Evolutionary conservation across 2,113 vertebrate species (phyloP).

Genomic region (Leptosomus discolor): DNA sequence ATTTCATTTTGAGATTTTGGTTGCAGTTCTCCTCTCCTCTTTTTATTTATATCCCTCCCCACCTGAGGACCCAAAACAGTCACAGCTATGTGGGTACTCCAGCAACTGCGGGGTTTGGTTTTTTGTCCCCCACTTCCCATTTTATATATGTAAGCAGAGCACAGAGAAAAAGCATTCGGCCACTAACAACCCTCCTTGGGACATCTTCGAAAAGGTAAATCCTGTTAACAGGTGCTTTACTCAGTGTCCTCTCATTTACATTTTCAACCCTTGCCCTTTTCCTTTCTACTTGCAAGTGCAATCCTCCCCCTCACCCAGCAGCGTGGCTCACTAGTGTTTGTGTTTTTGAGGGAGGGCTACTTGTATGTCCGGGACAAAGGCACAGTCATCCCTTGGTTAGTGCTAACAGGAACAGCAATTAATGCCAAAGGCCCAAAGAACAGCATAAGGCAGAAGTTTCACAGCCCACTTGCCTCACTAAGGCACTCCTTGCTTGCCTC

Average conservation of each 20-base stretch:
- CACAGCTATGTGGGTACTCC: neutral
- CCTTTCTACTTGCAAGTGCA: neutral
- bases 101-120: rapidly evolving
- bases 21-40: neutral
- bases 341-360: neutral
- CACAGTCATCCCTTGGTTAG: neutral
- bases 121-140: neutral
- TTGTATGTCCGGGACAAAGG: neutral
- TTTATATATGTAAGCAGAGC: neutral
- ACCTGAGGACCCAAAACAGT: neutral
- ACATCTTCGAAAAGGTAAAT: neutral
- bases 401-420: neutral
- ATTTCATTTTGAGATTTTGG: neutral
- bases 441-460: neutral
- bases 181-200: neutral
- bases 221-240: neutral
- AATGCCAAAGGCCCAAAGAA: neutral
- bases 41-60: neutral
- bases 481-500: neutral
- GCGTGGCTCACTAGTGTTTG: neutral
- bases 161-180: neutral
- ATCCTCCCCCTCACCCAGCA: neutral
- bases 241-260: neutral
- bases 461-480: neutral
- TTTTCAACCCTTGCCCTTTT: neutral